These are phyloP conservation scores for Megastigmus dorsalis DNA, from an alignment of 2,888 invertebrate species.

Conservation along the genomic window DNA sequence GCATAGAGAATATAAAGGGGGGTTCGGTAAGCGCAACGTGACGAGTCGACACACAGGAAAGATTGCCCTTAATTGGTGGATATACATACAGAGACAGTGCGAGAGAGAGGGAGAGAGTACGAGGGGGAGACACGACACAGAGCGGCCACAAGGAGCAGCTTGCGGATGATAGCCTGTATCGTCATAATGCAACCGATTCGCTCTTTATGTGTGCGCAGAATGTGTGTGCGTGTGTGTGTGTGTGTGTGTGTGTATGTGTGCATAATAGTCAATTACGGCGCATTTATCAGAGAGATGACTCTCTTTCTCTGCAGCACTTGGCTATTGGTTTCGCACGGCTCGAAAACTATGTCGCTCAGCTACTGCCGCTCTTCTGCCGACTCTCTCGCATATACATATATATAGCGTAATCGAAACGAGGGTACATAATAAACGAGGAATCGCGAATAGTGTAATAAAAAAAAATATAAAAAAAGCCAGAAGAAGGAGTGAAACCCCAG, in stretches of 20 bases:
- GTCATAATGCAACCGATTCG: not conserved
- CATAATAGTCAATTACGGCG: conserved; percentile 40
- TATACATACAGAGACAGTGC: not conserved
- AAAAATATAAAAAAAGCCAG: no score
- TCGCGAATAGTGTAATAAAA: not conserved
- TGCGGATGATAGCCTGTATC: conserved; percentile 37
- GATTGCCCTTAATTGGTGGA: conserved; percentile 61
- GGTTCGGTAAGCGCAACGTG: no score
- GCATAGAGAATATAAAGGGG: no score
- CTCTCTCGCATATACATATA: no score
- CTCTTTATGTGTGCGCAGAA: no score
- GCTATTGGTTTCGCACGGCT: conserved; percentile 38
- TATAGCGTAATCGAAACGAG: no score
- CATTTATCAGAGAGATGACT: conserved; percentile 18
- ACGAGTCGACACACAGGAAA: conserved; percentile 51
- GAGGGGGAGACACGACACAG: conserved; percentile 13
- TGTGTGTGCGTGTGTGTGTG: no score
- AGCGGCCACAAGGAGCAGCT: not conserved
- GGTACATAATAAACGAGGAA: no score
- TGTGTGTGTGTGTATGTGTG: not conserved
- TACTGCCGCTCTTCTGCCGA: no score
- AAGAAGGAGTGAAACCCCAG: no score
- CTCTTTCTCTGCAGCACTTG: not conserved
- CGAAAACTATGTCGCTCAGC: conserved; percentile 15
- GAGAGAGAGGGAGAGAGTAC: no score